phyloP scores from a whole-genome alignment of 2,888 invertebrate species.

The Amorpha juglandis region DNA sequence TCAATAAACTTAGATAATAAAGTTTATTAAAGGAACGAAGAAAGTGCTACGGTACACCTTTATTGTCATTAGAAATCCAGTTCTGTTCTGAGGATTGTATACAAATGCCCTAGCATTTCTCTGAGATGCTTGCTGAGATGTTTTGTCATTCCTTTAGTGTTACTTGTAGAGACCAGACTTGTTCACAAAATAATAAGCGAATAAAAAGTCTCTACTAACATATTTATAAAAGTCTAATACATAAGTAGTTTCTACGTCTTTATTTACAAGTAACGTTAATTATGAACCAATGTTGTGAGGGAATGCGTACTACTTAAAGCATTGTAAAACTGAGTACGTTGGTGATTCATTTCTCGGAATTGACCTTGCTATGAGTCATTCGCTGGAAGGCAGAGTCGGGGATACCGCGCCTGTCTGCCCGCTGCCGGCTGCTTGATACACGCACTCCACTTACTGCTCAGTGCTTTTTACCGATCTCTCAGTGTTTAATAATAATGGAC shows the following conservation, averaged over 20 bases:
- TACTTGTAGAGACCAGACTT: neutral
- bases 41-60: neutral
- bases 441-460: slow-evolving; percentile 70
- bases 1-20: neutral
- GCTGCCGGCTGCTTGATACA: slow-evolving; percentile 79
- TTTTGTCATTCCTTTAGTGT: slow-evolving; percentile 6
- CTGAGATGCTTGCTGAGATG: neutral
- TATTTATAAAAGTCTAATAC: neutral
- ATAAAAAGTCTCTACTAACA: neutral
- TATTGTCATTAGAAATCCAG: slow-evolving; percentile 14
- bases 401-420: slow-evolving; percentile 85
- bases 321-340: slow-evolving; percentile 79
- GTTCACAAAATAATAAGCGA: neutral
- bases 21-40: slow-evolving; percentile 10
- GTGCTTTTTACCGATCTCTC: slow-evolving; percentile 56
- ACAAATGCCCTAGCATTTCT: slow-evolving; percentile 17
- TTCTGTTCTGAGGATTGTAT: slow-evolving; percentile 7
- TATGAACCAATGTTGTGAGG: slow-evolving; percentile 62
- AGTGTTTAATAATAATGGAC: slow-evolving; percentile 52
- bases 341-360: slow-evolving; percentile 85
- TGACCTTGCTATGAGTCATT: slow-evolving; percentile 86
- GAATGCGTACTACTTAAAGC: slow-evolving; percentile 77
- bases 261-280: slow-evolving; percentile 30
- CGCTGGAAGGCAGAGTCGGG: slow-evolving; percentile 84
- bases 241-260: too few relatives aligned